Base-by-base conservation (phyloP, 2,888 invertebrate genomes). In the Tenthredo distinguenda region DNA sequence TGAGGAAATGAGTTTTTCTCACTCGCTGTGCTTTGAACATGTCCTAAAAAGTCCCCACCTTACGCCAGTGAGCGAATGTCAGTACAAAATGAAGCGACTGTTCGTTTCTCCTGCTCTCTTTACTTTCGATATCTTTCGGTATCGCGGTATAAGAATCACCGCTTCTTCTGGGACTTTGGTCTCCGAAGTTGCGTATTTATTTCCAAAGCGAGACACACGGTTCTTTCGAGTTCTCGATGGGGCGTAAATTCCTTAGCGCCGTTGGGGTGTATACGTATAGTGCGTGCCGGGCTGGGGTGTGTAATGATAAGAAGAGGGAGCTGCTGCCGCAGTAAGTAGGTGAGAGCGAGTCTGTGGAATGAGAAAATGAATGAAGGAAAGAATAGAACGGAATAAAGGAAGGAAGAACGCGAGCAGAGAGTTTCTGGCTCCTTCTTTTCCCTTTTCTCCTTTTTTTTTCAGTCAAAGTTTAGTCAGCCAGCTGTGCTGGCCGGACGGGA, bases 401-500 rank as follows among this genome's bases (percentile, higher is more conserved):
- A 68, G 68, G 68, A 68, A 26, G 31, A 9, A 68, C 34, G 34
- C 34, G 68, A 68, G 31, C 34, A 31, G 18, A 68, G 31, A 26
- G 26, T 68, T 68, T 68, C 68, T 31, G 34, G n/a, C 43, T 43
- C n/a, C 31, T 31, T 26, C 2, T 31, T 65, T 31, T 65, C n/a
- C 6, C n/a, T 15, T 31, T 31, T 71, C 18, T 34, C 1, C 18
- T 37, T 18, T 71, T 4, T 68, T 34, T 68, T 74, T 31, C 10
- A 74, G 74, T 74, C 74, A 74, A 74, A 21, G 74, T 74, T 40
- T 74, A 74, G 74, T 74, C 43, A 40, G 43, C 43, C 43, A 40
- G 21, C 74, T 43, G 21, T 43, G 43, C 74, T n/a, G 74, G 68
- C 68, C 15, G 31, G 68, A 68, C 31, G 31, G 68, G 68, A 68